Evolutionary conservation across 2,888 invertebrate species (phyloP).

Genomic region (Choristoneura rosaceana): DNA sequence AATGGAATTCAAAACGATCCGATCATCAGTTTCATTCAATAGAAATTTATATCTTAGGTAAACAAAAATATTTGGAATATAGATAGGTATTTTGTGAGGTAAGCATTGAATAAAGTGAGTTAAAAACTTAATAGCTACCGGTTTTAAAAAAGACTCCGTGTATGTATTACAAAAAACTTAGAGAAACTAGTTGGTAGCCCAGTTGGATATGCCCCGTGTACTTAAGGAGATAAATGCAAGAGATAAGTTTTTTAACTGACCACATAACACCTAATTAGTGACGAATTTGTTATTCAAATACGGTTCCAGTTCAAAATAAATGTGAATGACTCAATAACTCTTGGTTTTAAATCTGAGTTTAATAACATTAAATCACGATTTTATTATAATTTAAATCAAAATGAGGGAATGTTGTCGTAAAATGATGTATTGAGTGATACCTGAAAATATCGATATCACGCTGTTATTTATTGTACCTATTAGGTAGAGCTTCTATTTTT

Average conservation of each 20-base stretch:
- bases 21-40: not conserved
- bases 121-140: constrained; percentile 33
- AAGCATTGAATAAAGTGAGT: constrained; percentile 16
- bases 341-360: constrained; percentile 37
- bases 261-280: constrained; percentile 73
- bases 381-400: constrained; percentile 37
- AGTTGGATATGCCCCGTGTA: constrained; percentile 48
- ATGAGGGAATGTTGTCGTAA: constrained; percentile 16
- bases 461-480: not conserved
- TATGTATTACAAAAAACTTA: constrained; percentile 21
- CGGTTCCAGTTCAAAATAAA: constrained; percentile 39
- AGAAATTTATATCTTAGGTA: not conserved
- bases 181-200: constrained; percentile 34
- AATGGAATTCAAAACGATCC: not conserved
- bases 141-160: constrained; percentile 14
- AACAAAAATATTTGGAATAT: constrained; percentile 15
- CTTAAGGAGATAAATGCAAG: constrained; percentile 60
- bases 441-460: constrained; percentile 11
- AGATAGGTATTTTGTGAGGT: not conserved
- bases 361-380: constrained; percentile 30
- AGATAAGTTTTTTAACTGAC: constrained; percentile 61
- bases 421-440: constrained; percentile 30
- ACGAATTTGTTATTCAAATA: constrained; percentile 65
- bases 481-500: not conserved
- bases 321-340: constrained; percentile 58